Conservation (phyloP, 37 sponge, comb jelly and placozoan genomes). For the Beroe ovata region DNA sequence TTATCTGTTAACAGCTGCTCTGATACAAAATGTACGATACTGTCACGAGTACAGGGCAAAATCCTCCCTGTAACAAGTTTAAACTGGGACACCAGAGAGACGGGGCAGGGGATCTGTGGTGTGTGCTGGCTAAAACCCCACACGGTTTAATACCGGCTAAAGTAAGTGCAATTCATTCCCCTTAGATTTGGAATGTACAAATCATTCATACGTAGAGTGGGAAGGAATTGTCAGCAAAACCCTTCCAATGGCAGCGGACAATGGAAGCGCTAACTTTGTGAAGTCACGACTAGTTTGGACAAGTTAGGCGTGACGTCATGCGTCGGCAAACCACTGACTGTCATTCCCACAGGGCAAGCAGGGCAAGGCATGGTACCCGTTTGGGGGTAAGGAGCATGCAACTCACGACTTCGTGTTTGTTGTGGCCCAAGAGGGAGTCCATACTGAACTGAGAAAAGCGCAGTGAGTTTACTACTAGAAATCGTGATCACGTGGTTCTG, state of each 20-base stretch:
- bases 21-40: not conserved
- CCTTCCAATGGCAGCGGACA: no score
- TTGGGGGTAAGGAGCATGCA: slow-evolving; percentile 31
- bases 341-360: slow-evolving; percentile 10
- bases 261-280: no score
- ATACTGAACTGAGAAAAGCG: not conserved
- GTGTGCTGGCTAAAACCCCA: slow-evolving; percentile 26
- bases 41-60: not conserved
- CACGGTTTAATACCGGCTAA: slow-evolving; percentile 38
- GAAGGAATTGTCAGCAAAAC: no score
- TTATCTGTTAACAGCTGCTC: no score
- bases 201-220: no score
- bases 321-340: no score
- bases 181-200: no score
- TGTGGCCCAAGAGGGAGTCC: not conserved
- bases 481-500: no score
- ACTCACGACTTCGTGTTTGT: not conserved
- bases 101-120: slow-evolving; percentile 40
- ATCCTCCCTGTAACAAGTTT: slow-evolving; percentile 23
- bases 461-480: not conserved
- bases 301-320: no score
- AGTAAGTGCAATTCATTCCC: no score
- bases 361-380: slow-evolving; percentile 41
- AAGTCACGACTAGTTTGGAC: no score
- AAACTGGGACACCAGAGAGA: slow-evolving; percentile 36